Evolutionary conservation across 2,113 vertebrate species (phyloP).

Genomic region (Columba janthina): DNA sequence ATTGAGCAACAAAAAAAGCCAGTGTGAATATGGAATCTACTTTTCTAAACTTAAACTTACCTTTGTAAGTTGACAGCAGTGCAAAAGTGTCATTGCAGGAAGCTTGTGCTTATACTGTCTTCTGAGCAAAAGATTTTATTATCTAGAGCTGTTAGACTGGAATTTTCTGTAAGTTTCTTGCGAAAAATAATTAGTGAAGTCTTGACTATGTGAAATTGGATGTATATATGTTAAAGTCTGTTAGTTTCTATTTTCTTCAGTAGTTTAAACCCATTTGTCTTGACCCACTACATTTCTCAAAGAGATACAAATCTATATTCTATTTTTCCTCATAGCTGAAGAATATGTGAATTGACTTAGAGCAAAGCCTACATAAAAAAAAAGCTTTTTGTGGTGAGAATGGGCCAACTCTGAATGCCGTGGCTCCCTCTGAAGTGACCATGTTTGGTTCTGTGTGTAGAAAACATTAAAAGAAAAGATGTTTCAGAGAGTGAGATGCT

Average conservation of each 20-base stretch:
- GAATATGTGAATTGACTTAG: background rate
- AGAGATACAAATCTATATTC: background rate
- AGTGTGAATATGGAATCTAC: background rate
- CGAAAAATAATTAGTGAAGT: background rate
- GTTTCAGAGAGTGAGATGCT: background rate
- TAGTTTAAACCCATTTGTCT: background rate
- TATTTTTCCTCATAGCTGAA: background rate
- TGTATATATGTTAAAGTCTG: background rate
- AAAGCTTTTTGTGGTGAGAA: background rate
- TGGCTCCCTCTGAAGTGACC: background rate
- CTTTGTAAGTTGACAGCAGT: background rate
- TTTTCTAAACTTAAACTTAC: background rate
- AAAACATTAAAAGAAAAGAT: constrained; percentile 26
- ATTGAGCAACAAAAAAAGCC: background rate
- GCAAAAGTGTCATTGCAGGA: background rate
- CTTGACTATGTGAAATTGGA: background rate
- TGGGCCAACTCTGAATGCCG: background rate
- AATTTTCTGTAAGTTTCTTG: background rate
- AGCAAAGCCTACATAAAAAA: background rate
- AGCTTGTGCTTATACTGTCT: background rate
- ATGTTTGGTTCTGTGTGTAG: background rate
- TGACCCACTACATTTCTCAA: background rate
- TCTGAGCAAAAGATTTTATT: background rate
- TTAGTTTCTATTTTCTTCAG: background rate
- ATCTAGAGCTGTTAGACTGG: background rate